A percentile compares a stretch with the other conserved stretches of the same genome.
phyloP scores from a whole-genome alignment of 2,797 vertebrate species.

The Cynopterus sphinx region DNA sequence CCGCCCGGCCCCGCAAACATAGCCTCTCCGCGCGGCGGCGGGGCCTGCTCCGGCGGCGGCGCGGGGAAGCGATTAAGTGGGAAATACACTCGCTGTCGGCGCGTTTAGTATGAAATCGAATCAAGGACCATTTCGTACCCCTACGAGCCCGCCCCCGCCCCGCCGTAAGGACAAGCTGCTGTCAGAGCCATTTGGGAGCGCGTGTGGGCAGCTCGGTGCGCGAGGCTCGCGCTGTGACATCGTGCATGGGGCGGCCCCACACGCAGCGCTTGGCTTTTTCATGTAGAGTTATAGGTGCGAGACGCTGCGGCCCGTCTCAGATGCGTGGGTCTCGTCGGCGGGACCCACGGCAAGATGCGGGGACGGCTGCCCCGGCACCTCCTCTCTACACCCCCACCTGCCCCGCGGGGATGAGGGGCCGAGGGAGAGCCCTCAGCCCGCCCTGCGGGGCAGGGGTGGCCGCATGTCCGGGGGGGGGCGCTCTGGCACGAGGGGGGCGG shows the following conservation, averaged over 20 bases:
- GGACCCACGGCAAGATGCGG: accelerated
- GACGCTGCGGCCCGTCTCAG: neutral
- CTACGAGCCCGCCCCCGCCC: slow-evolving; percentile 84
- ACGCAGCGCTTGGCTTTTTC: slow-evolving; percentile 79
- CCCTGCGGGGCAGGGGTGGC: neutral
- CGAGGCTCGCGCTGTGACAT: slow-evolving; percentile 81
- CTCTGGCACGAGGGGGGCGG: neutral
- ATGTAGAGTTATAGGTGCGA: slow-evolving; percentile 82
- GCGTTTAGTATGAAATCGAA: slow-evolving; percentile 89
- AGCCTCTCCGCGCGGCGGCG: slow-evolving; percentile 78
- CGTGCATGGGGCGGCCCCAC: slow-evolving; percentile 81
- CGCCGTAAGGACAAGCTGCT: slow-evolving; percentile 82
- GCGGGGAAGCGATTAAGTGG: slow-evolving; percentile 85
- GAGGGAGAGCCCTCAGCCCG: neutral
- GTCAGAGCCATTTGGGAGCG: slow-evolving; percentile 83
- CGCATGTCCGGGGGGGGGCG: accelerated
- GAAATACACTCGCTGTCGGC: slow-evolving; percentile 86
- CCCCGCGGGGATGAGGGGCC: neutral
- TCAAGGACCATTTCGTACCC: slow-evolving; percentile 87
- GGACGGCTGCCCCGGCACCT: accelerated
- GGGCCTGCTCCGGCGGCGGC: slow-evolving; percentile 72
- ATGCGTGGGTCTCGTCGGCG: neutral
- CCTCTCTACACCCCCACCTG: accelerated
- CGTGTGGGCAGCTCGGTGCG: slow-evolving; percentile 79
- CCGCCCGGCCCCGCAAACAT: slow-evolving; percentile 81